Conservation (phyloP, 2,888 invertebrate species). For the Andrena dorsata region DNA sequence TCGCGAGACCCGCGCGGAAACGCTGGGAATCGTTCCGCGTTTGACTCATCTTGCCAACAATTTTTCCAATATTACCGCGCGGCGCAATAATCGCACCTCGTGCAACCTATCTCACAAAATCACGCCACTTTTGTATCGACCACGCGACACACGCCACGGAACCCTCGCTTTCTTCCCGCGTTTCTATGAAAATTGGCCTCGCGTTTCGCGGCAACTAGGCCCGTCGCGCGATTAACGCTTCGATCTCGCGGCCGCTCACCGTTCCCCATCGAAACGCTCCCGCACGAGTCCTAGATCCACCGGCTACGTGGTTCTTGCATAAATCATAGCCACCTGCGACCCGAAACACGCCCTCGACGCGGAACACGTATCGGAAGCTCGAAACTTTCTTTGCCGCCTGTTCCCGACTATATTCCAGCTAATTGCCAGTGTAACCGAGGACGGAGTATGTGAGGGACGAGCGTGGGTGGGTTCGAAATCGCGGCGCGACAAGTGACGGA, state of each 20-base stretch:
- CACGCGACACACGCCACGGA: constrained; percentile 15
- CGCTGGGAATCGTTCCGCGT: background rate
- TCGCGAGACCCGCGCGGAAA: background rate
- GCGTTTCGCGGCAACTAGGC: background rate
- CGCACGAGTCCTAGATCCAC: background rate
- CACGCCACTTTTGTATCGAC: constrained; percentile 30
- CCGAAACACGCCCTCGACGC: background rate
- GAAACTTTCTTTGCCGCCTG: background rate
- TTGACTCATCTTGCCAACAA: constrained; percentile 14
- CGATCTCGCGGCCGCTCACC: constrained; percentile 2
- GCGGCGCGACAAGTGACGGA: background rate
- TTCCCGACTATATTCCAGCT: background rate
- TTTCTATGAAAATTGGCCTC: constrained; percentile 9
- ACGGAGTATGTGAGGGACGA: background rate
- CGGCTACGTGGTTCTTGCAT: constrained; percentile 4
- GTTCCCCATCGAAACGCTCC: too few species aligned
- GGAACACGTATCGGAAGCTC: background rate
- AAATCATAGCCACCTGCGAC: background rate
- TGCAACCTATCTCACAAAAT: constrained; percentile 34
- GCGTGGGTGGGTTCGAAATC: background rate
- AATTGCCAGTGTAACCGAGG: background rate
- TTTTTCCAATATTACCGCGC: constrained; percentile 12
- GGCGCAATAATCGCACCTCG: constrained; percentile 7
- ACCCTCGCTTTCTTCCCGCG: background rate
- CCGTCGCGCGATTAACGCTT: constrained; percentile 12